Conservation (phyloP, 1,140 invertebrate species). For the Zaprionus kolodkinae region DNA sequence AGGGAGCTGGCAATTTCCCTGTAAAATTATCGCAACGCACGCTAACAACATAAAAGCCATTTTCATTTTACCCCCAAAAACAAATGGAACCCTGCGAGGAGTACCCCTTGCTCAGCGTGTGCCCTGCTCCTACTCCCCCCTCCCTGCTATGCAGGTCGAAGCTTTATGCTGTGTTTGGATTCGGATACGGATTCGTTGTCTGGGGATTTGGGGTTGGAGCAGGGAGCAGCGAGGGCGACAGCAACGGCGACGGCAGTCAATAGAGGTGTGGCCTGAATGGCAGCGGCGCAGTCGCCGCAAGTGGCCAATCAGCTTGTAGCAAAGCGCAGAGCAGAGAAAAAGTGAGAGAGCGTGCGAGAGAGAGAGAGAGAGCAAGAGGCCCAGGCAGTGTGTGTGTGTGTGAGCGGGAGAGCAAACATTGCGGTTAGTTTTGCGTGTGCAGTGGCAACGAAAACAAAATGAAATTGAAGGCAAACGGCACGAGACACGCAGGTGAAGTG, state of each 20-base stretch:
- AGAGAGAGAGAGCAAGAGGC: slow-evolving; percentile 31
- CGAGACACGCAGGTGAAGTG: slow-evolving; percentile 71
- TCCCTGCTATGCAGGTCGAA: slow-evolving; percentile 1
- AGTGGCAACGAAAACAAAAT: slow-evolving; percentile 63
- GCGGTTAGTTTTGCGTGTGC: slow-evolving; percentile 69
- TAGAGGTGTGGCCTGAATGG: slow-evolving; percentile 74
- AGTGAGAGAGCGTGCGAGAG: slow-evolving; percentile 17
- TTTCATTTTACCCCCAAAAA: slow-evolving; percentile 68
- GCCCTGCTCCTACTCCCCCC: slow-evolving; percentile 10
- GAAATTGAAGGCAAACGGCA: slow-evolving; percentile 42
- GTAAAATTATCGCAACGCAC: slow-evolving; percentile 76
- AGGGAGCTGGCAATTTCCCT: slow-evolving; percentile 60
- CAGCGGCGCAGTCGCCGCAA: slow-evolving; percentile 65
- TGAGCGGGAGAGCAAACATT: slow-evolving; percentile 22
- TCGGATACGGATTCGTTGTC: slow-evolving; percentile 20
- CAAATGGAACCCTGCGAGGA: not conserved
- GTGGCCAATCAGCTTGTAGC: slow-evolving; percentile 60
- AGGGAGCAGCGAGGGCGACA: slow-evolving; percentile 26
- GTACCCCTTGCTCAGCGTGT: not conserved
- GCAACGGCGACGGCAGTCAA: slow-evolving; percentile 41
- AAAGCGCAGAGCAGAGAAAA: slow-evolving; percentile 25
- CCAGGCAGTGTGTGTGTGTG: slow-evolving; percentile 7
- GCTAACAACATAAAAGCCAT: slow-evolving; percentile 77
- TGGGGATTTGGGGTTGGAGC: not conserved
- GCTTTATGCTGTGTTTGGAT: slow-evolving; percentile 51